Base-by-base conservation (phyloP, 2,888 invertebrate species). In the Sphecodes monilicornis region DNA sequence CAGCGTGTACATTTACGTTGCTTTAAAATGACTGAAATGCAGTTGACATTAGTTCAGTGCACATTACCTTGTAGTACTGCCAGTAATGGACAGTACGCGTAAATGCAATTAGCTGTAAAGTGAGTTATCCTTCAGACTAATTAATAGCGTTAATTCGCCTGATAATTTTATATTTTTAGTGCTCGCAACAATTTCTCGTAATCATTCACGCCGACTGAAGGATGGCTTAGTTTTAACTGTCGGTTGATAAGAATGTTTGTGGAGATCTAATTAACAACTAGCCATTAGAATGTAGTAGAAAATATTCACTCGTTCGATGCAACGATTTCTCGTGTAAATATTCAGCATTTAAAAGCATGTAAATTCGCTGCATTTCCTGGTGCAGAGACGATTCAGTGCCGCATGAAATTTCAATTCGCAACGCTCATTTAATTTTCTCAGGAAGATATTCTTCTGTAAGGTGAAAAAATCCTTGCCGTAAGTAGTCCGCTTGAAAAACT, bases 21-120 rank as follows among this genome's bases (percentile, higher is more conserved):
- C 69, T 26, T 8, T 16, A 26, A 68, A 46, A 54, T 57, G 29
- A 75, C 41, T 71, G 29, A 74, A 80, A 75, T 75, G n/a, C 29
- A 46, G n/a, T 11, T 10, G 10, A 54, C 8, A 32, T 41, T 41
- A 50, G 41, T 57, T 54, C 22, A 66, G 29, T 26, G 1, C n/a
- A 46, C 57, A 69, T 74, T 70, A 60, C 43, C 60, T 74, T 26
- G 60, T 50, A n/a, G 18, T n/a, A 26, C 43, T 50, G 26, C 41
- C 70, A n/a, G 29, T 75, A 82, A 82, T 64, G 50, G 60, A 66
- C 29, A 70, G 70, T n/a, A n/a, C 43, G 46, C 32, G 68, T 68
- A 54, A 64, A 64, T 71, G 80, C 26, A 64, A 82, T 82, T 82
- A 74, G 74, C 50, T 41, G 11, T 32, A 16, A 80, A 50, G 26